Conservation (phyloP, 2,113 vertebrate species). For the Oncorhynchus tshawytscha region DNA sequence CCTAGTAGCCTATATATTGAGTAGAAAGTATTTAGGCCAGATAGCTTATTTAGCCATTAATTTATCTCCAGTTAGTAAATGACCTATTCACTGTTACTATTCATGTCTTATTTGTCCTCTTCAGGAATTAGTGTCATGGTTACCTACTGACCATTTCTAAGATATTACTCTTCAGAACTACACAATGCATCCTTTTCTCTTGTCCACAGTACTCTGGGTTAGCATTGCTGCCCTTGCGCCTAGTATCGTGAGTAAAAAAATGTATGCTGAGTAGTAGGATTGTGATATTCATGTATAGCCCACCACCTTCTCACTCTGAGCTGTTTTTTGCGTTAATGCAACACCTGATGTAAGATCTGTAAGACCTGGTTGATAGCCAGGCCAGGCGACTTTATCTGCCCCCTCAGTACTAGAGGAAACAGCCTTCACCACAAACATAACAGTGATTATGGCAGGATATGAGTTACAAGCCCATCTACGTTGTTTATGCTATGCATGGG, state of each 20-base stretch:
- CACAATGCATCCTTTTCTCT: too few species aligned
- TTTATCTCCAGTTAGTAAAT: background rate
- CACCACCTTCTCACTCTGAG: too few species aligned
- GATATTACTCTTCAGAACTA: too few species aligned
- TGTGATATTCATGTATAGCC: too few species aligned
- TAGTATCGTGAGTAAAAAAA: too few species aligned
- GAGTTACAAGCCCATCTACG: background rate
- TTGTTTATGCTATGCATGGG: background rate
- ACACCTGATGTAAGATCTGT: background rate
- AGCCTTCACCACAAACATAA: constrained; percentile 25
- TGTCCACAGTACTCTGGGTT: too few species aligned
- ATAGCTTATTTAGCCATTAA: background rate
- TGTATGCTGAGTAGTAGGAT: too few species aligned
- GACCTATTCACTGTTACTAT: background rate
- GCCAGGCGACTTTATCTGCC: constrained; percentile 16
- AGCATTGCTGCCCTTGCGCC: too few species aligned
- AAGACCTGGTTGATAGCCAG: background rate
- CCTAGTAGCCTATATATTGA: background rate
- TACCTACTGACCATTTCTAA: too few species aligned
- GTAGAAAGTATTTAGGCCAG: background rate
- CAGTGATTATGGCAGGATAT: constrained; percentile 13
- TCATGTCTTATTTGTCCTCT: background rate
- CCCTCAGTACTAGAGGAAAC: constrained; percentile 38
- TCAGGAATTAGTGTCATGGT: background rate
- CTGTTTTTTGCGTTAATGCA: too few species aligned